Evolutionary conservation across 2,888 invertebrate species (phyloP), one percentile per base, ranked within the genome.

Genomic region (Atethmia centrago): DNA sequence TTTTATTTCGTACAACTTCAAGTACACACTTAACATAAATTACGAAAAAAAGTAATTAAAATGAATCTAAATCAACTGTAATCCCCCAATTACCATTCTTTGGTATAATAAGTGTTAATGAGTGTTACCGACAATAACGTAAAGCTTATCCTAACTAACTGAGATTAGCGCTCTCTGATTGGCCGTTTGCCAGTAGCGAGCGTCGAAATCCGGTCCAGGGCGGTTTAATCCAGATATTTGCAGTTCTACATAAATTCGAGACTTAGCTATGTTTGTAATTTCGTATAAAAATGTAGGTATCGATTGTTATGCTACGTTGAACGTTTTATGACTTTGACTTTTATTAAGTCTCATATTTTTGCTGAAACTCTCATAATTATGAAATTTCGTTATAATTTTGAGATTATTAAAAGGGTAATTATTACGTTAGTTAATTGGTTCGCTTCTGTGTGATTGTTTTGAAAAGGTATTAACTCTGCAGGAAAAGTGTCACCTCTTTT

Each of bases 161-260:
- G 79, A 86, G 85, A 85, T 89, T 88, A 87, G 84, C 81, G 84
- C 59, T 31, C 85, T 83, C 88, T 90, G 90, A 92, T 92, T 92
- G 90, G 90, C 82, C 74, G 82, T 79, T 76, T 81, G 87, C 84
- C 85, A 87, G 88, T 79, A 85, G 75, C 74, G 81, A 83, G 85
- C 86, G 78, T 81, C 82, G 74, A 88, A 90, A 92, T 90, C 91
- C 89, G 85, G 83, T 80, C 75, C 76, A 84, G 80, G 84, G 84
- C 80, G 88, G 88, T 87, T 92, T 88, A 90, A 90, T 82, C 90
- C 80, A 88, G 90, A 91, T 91, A 90, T 90, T 88, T 90, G 89
- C 90, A 89, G 89, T 91, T 90, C 85, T 83, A 88, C 86, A 89
- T 91, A 90, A 90, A 91, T 90, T 89, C 79, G 62, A 82, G 80